Evolutionary conservation across 1,140 invertebrate genomes (phyloP).

Genomic region (Euschistus heros): DNA sequence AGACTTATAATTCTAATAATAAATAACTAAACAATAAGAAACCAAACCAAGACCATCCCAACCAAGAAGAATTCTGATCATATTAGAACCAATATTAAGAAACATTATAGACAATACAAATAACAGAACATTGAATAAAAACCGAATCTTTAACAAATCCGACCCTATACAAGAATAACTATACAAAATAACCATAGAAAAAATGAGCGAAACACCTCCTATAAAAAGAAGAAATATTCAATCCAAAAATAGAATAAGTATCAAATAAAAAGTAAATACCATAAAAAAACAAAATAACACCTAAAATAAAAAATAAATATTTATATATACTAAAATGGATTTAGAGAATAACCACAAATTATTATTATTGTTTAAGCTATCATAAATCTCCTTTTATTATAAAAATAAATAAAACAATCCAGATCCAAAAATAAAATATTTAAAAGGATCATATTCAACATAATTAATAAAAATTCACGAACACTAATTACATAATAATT

Average conservation of each 20-base stretch:
- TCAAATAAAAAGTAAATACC: constrained; percentile 36
- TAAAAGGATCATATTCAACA: too few relatives aligned
- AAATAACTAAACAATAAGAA: constrained; percentile 56
- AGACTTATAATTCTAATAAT: constrained; percentile 48
- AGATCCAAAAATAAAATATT: too few relatives aligned
- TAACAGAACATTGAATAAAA: constrained; percentile 45
- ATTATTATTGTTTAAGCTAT: too few relatives aligned
- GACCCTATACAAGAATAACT: constrained; percentile 45
- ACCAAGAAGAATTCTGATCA: constrained; percentile 54
- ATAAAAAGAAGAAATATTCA: constrained; percentile 48
- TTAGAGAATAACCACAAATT: too few relatives aligned
- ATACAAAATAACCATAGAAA: constrained; percentile 48
- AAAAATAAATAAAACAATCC: too few relatives aligned
- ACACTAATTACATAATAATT: too few relatives aligned
- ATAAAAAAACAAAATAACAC: too few relatives aligned
- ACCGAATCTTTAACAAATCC: constrained; percentile 43
- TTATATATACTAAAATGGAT: too few relatives aligned
- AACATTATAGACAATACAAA: constrained; percentile 56
- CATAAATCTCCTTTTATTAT: too few relatives aligned
- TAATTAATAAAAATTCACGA: too few relatives aligned
- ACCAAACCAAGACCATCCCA: constrained; percentile 54
- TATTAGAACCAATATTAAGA: constrained; percentile 53
- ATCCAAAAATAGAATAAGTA: constrained; percentile 45
- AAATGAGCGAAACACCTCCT: constrained; percentile 47
- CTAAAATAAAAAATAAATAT: too few relatives aligned